phyloP scores from a whole-genome alignment of 2,113 vertebrate genomes.

The Eublepharis macularius region DNA sequence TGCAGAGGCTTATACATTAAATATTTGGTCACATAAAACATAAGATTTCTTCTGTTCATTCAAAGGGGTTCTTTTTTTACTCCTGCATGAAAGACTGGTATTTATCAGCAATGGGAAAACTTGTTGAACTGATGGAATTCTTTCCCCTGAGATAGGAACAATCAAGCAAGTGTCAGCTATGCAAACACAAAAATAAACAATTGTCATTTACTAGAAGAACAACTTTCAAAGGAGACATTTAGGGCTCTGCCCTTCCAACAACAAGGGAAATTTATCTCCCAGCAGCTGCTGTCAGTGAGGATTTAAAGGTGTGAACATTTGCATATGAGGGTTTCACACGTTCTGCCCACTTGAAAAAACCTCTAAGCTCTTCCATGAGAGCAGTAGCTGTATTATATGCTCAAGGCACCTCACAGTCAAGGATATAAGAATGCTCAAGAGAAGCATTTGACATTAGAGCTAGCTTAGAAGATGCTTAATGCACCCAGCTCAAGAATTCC shows the following conservation, averaged over 20 bases:
- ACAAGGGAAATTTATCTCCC: not conserved
- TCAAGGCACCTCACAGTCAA: not conserved
- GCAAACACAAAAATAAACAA: not conserved
- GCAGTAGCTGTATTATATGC: not conserved
- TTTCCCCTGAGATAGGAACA: not conserved
- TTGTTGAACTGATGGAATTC: not conserved
- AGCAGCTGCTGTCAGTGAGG: not conserved
- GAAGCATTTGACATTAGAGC: not conserved
- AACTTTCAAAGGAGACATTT: not conserved
- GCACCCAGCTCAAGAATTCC: not conserved
- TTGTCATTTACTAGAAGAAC: not conserved
- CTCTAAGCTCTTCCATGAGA: not conserved
- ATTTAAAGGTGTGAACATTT: conserved; percentile 8
- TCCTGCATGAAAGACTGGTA: not conserved
- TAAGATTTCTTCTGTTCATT: not conserved
- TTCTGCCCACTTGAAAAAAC: not conserved
- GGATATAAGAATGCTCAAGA: not conserved
- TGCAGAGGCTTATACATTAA: not conserved
- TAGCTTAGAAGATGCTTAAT: not conserved
- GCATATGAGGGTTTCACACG: not conserved
- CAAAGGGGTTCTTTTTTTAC: not conserved
- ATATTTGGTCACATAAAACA: not conserved
- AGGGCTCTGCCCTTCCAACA: not conserved
- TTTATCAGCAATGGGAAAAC: not conserved
- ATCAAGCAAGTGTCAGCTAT: not conserved